Percentiles rank a stretch among this genome's conserved stretches.
These are phyloP conservation scores for Pachypeltis micranthus DNA, from an alignment of 1,140 invertebrate species.

Conservation along the genomic window DNA sequence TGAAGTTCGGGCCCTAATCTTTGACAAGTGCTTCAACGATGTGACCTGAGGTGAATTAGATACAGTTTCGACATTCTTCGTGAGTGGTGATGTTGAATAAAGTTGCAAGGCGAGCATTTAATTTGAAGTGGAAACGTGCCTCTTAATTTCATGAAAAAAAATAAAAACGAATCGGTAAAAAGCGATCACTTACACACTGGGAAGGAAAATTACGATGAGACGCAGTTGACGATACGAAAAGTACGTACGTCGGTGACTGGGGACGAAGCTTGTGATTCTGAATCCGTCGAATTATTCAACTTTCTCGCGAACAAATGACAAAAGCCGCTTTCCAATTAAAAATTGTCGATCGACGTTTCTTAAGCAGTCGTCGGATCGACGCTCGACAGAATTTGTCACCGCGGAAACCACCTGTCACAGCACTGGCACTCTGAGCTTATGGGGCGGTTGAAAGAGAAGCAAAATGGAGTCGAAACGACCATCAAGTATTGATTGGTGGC, in stretches of 20 bases:
- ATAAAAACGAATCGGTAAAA: too few species aligned
- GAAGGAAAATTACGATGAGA: neutral
- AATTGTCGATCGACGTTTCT: neutral
- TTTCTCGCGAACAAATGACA: neutral
- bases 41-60: too few species aligned
- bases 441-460: neutral
- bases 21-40: too few species aligned
- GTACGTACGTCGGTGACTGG: neutral
- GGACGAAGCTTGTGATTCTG: neutral
- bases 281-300: too few species aligned
- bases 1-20: too few species aligned
- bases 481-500: conserved; percentile 6
- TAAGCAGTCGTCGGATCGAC: neutral
- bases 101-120: too few species aligned
- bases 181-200: too few species aligned
- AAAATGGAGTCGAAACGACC: conserved; percentile 4
- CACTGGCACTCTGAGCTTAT: neutral
- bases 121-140: too few species aligned
- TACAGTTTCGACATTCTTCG: too few species aligned
- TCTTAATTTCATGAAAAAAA: too few species aligned
- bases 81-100: too few species aligned
- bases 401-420: neutral
- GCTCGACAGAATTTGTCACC: neutral
- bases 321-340: neutral
- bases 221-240: neutral